Base-by-base conservation (phyloP, 2,888 invertebrate genomes). In the Cheiracanthium punctorium region DNA sequence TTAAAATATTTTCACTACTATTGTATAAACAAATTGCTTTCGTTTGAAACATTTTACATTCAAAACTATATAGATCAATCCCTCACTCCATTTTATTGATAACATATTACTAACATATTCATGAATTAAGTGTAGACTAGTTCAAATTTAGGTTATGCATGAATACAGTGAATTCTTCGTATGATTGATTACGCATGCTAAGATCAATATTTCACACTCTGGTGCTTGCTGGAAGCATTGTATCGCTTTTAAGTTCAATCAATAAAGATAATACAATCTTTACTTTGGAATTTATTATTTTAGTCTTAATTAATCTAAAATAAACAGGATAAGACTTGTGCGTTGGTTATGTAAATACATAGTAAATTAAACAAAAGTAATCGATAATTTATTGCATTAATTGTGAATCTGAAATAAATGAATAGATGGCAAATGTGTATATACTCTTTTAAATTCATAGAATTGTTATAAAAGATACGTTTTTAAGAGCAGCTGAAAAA, bases 141-240 rank as follows among this genome's bases (percentile, higher is more conserved):
- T 58, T 58, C 58, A 58, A 58, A 58, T 58, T 58, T 58, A 58
- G 58, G 58, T 58, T 58, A 58, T 58, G 58, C 58, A 58, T 58
- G 58, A 58, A 24, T 17, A 58, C 58, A 58, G 58, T 58, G 58
- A 20, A 58, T 58, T 58, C 58, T 58, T 58, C 58, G 12, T 58
- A 58, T 58, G 58, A 58, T 58, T 58, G 24, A 58, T 58, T 58
- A 58, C 17, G 24, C 24, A 1, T 24, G 20, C 14, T 24, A 58
- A 24, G 58, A 58, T 58, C 58, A 58, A 58, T 58, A 58, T 24
- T 58, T 58, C 58, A 58, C 58, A 58, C 58, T 58, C 58, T 58
- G 24, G 58, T 58, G 58, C 58, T 17, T 24, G 1, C 58, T 58
- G 24, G 58, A 24, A 7, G 58, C 58, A 58, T 58, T 58, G 58